Percentiles rank a stretch among this genome's conserved stretches.
Conservation (phyloP, 2,113 vertebrate genomes). For the Myotis yumanensis region DNA sequence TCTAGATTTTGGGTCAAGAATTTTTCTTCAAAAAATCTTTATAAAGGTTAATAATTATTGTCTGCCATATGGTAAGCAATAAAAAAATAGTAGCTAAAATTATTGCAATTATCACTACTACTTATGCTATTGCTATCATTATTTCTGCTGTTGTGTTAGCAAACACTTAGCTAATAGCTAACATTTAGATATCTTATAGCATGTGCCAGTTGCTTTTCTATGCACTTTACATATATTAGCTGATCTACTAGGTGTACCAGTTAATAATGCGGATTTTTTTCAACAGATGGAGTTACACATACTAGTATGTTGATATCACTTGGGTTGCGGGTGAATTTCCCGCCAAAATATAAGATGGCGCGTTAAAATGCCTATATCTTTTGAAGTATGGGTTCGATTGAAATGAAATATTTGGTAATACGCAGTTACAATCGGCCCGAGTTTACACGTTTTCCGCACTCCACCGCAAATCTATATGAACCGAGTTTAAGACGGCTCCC, state of each 20-base stretch:
- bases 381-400: too few species aligned
- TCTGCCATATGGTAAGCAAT: background rate
- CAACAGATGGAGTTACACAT: too few species aligned
- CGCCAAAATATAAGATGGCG: too few species aligned
- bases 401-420: too few species aligned
- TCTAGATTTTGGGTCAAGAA: background rate
- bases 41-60: background rate
- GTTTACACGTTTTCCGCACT: too few species aligned
- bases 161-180: background rate
- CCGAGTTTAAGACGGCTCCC: too few species aligned
- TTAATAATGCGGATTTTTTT: too few species aligned
- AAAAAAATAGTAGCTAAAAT: background rate
- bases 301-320: too few species aligned
- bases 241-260: background rate
- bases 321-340: too few species aligned
- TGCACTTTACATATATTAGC: background rate
- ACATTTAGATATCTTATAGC: background rate
- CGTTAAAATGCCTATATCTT: too few species aligned
- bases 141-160: background rate
- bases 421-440: too few species aligned
- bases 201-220: background rate
- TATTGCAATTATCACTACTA: background rate
- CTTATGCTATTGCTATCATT: background rate
- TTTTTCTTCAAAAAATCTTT: background rate
- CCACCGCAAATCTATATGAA: too few species aligned